Evolutionary conservation across 1,140 invertebrate genomes (phyloP).

Genomic region (Ceratina australensis): DNA sequence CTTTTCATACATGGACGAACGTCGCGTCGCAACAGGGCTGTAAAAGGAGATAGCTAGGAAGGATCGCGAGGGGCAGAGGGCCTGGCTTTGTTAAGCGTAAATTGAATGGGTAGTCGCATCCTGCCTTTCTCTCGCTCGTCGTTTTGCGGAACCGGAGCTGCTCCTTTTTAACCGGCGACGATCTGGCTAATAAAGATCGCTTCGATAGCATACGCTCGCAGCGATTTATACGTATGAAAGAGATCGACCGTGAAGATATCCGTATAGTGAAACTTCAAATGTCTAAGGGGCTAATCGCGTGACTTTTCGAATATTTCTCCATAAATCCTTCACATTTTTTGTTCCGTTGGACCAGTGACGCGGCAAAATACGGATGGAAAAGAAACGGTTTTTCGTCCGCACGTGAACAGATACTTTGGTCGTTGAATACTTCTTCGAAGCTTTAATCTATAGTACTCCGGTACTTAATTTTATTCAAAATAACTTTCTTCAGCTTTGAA

Average conservation of each 20-base stretch:
- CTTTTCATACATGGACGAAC: constrained; percentile 22
- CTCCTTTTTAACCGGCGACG: constrained; percentile 17
- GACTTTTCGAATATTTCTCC: not conserved
- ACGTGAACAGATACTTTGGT: too few relatives aligned
- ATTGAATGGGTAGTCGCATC: constrained; percentile 40
- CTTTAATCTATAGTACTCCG: too few relatives aligned
- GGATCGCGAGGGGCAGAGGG: not conserved
- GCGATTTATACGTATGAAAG: not conserved
- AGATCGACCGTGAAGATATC: not conserved
- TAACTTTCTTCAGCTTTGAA: too few relatives aligned
- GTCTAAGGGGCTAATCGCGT: not conserved
- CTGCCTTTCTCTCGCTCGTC: not conserved
- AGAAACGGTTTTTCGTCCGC: too few relatives aligned
- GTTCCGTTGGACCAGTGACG: too few relatives aligned
- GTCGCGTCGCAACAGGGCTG: not conserved
- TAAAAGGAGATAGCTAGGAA: constrained; percentile 38
- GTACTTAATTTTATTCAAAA: too few relatives aligned
- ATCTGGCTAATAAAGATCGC: constrained; percentile 21
- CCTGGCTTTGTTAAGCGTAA: constrained; percentile 34
- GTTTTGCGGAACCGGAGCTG: not conserved
- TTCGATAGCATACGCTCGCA: constrained; percentile 21
- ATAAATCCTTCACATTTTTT: too few relatives aligned
- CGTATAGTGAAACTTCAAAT: not conserved
- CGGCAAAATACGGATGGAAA: too few relatives aligned
- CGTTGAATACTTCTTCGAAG: too few relatives aligned